A percentile compares a stretch with the other conserved stretches of the same genome.
Evolutionary conservation across 2,888 invertebrate species (phyloP).

Genomic region (Eledona agricola): DNA sequence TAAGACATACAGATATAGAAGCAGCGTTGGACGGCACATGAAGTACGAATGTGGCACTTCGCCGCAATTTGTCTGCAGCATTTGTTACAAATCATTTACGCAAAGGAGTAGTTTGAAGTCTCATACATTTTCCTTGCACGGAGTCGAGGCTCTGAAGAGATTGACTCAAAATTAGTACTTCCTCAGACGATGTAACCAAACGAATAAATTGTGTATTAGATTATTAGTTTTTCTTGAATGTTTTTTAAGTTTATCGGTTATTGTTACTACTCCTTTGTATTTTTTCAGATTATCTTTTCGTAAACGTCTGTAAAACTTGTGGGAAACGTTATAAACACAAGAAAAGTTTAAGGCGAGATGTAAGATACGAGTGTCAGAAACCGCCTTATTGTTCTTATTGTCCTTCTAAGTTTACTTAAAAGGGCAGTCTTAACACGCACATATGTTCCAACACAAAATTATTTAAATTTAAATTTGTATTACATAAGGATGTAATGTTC

Average conservation of each 20-base stretch:
- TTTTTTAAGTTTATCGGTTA: slow-evolving; percentile 31
- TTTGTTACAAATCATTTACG: slow-evolving; percentile 43
- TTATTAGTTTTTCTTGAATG: slow-evolving; percentile 2
- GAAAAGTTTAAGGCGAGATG: slow-evolving; percentile 57
- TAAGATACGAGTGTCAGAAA: slow-evolving; percentile 57
- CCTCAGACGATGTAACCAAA: slow-evolving; percentile 5
- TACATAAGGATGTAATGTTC: too few relatives aligned
- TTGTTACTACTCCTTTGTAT: neutral
- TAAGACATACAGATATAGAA: slow-evolving; percentile 50
- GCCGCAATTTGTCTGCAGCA: slow-evolving; percentile 40
- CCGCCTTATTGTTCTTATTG: too few relatives aligned
- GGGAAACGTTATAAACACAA: slow-evolving; percentile 53
- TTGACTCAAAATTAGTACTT: slow-evolving; percentile 15
- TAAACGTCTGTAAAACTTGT: slow-evolving; percentile 43
- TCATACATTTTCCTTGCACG: slow-evolving; percentile 29
- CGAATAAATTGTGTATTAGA: slow-evolving; percentile 18
- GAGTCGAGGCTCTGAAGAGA: slow-evolving; percentile 19
- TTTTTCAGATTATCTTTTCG: slow-evolving; percentile 11
- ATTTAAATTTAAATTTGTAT: too few relatives aligned
- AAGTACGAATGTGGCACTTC: slow-evolving; percentile 45
- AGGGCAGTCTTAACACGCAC: slow-evolving; percentile 49
- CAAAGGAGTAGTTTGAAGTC: slow-evolving; percentile 60
- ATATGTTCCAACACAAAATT: too few relatives aligned
- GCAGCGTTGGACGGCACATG: slow-evolving; percentile 59
- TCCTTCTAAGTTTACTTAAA: slow-evolving; percentile 52